Conservation (phyloP, 2,888 invertebrate species). For the Stenotaenia linearis region DNA sequence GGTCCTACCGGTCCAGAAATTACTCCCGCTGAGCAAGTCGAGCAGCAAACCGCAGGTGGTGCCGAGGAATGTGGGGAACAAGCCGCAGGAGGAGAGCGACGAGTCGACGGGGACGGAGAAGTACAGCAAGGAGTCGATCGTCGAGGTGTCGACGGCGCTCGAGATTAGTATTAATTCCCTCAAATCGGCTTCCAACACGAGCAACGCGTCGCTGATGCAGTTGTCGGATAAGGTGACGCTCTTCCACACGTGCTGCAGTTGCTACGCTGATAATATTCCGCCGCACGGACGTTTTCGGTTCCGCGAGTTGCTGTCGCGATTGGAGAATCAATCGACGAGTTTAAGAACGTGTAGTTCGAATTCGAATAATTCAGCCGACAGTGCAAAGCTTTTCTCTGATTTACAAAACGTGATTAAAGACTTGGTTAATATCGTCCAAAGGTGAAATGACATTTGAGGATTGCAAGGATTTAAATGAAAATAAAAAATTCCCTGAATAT, state of each 20-base stretch:
- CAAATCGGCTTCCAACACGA: constrained; percentile 41
- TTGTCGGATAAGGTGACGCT: constrained; percentile 71
- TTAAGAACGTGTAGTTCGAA: constrained; percentile 61
- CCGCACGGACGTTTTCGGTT: constrained; percentile 85
- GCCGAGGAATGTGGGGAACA: constrained; percentile 33
- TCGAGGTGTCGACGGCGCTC: constrained; percentile 40
- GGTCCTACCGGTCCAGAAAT: constrained; percentile 37
- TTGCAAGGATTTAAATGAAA: not conserved
- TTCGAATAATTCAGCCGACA: constrained; percentile 60
- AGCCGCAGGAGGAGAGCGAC: constrained; percentile 53
- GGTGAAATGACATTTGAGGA: constrained; percentile 45
- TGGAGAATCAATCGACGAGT: constrained; percentile 64
- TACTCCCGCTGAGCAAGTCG: not conserved
- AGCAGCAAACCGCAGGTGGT: constrained; percentile 37
- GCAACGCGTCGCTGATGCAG: constrained; percentile 64
- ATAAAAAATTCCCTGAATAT: not conserved
- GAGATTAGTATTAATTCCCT: constrained; percentile 40
- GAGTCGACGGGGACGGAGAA: constrained; percentile 31
- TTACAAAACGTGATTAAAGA: constrained; percentile 67
- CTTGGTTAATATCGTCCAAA: constrained; percentile 67
- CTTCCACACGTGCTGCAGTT: constrained; percentile 73
- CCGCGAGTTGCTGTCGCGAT: constrained; percentile 63
- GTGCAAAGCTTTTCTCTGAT: constrained; percentile 62
- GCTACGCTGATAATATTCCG: constrained; percentile 75
- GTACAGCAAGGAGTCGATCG: constrained; percentile 39